Percentiles rank a stretch among this genome's conserved stretches.
Evolutionary conservation across 2,888 invertebrate species (phyloP).

Genomic region (Ectropis crepuscularia): DNA sequence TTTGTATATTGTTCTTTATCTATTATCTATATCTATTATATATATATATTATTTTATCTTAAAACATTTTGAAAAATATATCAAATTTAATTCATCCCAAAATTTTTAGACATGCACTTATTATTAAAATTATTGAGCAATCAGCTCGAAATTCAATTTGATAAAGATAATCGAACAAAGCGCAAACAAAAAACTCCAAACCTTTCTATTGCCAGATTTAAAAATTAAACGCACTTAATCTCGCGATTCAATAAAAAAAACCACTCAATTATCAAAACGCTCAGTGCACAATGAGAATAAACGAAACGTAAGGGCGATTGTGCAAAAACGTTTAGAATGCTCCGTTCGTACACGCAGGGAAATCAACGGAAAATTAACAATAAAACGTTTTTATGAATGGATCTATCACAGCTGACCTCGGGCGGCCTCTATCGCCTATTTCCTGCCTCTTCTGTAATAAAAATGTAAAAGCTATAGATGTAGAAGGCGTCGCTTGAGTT

Average conservation of each 20-base stretch:
- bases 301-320: conserved; percentile 38
- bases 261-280: conserved; percentile 40
- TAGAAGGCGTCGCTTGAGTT: too few species aligned
- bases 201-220: conserved; percentile 23
- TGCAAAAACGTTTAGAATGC: conserved; percentile 20
- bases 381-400: conserved; percentile 1
- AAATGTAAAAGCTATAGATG: too few species aligned
- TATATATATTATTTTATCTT: too few species aligned
- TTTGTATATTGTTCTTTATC: too few species aligned
- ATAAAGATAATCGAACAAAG: conserved; percentile 16
- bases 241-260: conserved; percentile 36
- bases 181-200: conserved; percentile 18
- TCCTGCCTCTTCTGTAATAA: too few species aligned
- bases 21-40: too few species aligned
- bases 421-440: too few species aligned
- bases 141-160: conserved; percentile 15
- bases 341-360: conserved; percentile 3
- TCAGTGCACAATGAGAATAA: conserved; percentile 35
- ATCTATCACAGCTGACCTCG: neutral
- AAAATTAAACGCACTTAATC: conserved; percentile 38
- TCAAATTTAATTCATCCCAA: neutral
- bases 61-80: neutral
- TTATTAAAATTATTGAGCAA: conserved; percentile 4
- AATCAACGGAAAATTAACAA: neutral
- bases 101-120: neutral